Evolutionary conservation across 1,140 invertebrate genomes (phyloP).

Genomic region (Drosophila tani): DNA sequence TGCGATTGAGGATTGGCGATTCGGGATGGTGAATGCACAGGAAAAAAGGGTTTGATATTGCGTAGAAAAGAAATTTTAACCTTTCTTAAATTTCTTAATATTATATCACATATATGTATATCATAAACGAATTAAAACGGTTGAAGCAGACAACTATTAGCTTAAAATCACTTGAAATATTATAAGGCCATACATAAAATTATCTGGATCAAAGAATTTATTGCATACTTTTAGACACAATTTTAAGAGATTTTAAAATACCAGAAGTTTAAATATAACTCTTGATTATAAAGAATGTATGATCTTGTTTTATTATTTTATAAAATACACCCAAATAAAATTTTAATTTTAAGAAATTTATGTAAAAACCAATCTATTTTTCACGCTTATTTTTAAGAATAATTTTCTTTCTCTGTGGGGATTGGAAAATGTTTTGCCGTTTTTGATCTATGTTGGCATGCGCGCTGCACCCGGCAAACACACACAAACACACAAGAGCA

Average conservation of each 20-base stretch:
- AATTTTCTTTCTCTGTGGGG: constrained; percentile 5
- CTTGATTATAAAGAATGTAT: neutral
- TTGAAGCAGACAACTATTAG: too few relatives aligned
- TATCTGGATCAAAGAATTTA: neutral
- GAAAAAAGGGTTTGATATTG: neutral
- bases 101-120: too few relatives aligned
- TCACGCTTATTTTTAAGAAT: neutral
- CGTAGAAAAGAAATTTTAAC: neutral
- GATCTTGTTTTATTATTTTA: too few relatives aligned
- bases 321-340: too few relatives aligned
- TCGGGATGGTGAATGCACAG: constrained; percentile 12
- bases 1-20: constrained; percentile 13
- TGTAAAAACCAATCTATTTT: too few relatives aligned
- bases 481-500: constrained; percentile 15
- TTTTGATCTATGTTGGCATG: constrained; percentile 82
- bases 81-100: too few relatives aligned
- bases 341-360: too few relatives aligned
- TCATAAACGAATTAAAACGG: too few relatives aligned
- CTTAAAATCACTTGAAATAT: too few relatives aligned
- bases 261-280: neutral
- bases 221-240: neutral
- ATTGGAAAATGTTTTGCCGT: constrained; percentile 73
- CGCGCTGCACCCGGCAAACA: constrained; percentile 66
- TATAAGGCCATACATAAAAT: rapidly evolving
- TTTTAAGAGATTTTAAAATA: too few relatives aligned